Base-by-base conservation (phyloP, 1,140 invertebrate species). In the Prorops nasuta region DNA sequence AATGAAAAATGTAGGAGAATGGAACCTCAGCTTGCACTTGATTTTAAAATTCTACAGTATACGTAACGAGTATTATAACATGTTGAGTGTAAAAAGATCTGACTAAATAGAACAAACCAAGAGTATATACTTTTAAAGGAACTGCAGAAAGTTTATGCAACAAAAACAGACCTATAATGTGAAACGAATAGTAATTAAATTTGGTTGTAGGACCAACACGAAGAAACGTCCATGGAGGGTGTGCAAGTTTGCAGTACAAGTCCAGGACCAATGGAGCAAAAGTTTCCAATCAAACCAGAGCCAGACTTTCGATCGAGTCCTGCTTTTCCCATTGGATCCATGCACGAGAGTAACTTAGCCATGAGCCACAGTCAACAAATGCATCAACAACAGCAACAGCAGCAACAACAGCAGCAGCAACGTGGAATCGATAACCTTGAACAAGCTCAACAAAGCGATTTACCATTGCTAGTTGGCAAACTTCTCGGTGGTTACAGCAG, bases 381-480 rank as follows among this genome's bases (percentile, higher is more conserved):
- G 18, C n/a, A n/a, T n/a, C 48, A 48, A 12, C 43, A 49, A 18
- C 53, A 54, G n/a, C 62, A 63, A 20, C 60, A 59, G 3, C 61
- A 60, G 17, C 58, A 64, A 44, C 60, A 67, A 43, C 63, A 63
- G 12, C 67, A 69, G 31, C 64, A 66, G 24, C 64, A 69, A 45
- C 60, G 64, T 6, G 58, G 40, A 14, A 56, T 68, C 2, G 69
- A 68, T 44, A 72, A 61, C 38, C 53, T 67, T 4, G 72, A 75
- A 18, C 72, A 74, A 18, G 57, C 62, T 1, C 76, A 76, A 41
- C 76, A 74, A 18, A 75, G 66, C 18, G 84, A 86, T 49, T 60
- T 84, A 20, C 80, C 83, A 9, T 65, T 81, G 47, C 77, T 79
- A 50, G 83, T 85, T 56, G 85, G 83, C 51, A 86, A 86, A 66